Percentiles rank a stretch among this genome's conserved stretches.
These are phyloP conservation scores for Neosilurus hyrtlii DNA, from an alignment of 2,797 vertebrate species.

Conservation along the genomic window DNA sequence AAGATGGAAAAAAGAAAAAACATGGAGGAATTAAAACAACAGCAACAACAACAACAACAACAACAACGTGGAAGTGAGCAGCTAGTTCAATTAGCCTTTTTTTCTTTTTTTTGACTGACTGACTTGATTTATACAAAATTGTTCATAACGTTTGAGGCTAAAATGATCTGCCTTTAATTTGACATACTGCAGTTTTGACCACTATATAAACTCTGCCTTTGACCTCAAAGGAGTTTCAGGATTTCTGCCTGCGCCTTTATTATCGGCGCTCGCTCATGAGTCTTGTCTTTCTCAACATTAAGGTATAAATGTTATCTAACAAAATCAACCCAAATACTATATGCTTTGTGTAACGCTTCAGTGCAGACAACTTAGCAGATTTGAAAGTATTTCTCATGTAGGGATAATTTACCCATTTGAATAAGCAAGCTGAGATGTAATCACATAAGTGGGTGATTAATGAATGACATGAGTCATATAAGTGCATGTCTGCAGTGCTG, in stretches of 20 bases:
- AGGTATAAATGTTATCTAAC: neutral
- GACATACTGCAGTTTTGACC: neutral
- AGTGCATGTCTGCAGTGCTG: slow-evolving; percentile 23
- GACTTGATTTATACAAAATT: neutral
- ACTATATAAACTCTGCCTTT: neutral
- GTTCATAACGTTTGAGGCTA: neutral
- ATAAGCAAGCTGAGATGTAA: slow-evolving; percentile 7
- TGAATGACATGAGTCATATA: slow-evolving; percentile 35
- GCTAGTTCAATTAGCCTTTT: no score
- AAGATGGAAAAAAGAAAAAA: neutral
- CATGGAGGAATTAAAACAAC: neutral
- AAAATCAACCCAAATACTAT: slow-evolving; percentile 9
- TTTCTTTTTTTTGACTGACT: no score
- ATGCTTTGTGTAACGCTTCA: neutral
- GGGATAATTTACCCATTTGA: neutral
- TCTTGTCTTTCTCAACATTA: neutral
- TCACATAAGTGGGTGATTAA: slow-evolving; percentile 12
- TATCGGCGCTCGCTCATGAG: no score
- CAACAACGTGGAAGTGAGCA: no score
- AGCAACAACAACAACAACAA: neutral
- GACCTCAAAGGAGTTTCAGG: neutral
- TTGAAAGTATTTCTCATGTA: slow-evolving; percentile 1
- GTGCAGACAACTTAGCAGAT: neutral
- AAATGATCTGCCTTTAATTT: neutral
- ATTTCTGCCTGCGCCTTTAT: no score